phyloP scores from a whole-genome alignment of 2,888 invertebrate genomes.

The Euphydryas editha region DNA sequence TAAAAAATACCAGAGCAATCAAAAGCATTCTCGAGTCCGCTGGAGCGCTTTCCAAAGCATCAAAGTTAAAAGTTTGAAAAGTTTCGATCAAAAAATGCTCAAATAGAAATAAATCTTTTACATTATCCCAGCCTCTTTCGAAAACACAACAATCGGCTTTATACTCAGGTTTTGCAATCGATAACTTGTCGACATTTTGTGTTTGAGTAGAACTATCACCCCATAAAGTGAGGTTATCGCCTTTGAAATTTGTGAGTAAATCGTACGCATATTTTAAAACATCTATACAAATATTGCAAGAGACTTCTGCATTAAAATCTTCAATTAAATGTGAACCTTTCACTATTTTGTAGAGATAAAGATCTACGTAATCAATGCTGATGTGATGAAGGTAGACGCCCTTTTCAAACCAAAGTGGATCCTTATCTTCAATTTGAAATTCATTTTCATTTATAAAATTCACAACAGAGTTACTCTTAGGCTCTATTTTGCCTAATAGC shows the following conservation, averaged over 20 bases:
- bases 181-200: slow-evolving; percentile 6
- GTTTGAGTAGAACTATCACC: neutral
- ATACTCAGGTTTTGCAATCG: slow-evolving; percentile 47
- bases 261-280: slow-evolving; percentile 56
- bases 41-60: slow-evolving; percentile 42
- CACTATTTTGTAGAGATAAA: slow-evolving; percentile 37
- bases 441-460: slow-evolving; percentile 33
- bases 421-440: slow-evolving; percentile 34
- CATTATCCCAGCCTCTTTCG: slow-evolving; percentile 54
- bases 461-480: slow-evolving; percentile 6
- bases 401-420: slow-evolving; percentile 51
- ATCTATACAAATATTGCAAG: slow-evolving; percentile 48
- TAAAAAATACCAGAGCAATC: slow-evolving; percentile 51
- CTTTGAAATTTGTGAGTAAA: slow-evolving; percentile 51
- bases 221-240: slow-evolving; percentile 16
- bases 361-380: slow-evolving; percentile 41
- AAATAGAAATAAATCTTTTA: slow-evolving; percentile 43
- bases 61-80: slow-evolving; percentile 33
- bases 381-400: slow-evolving; percentile 45
- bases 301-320: slow-evolving; percentile 43
- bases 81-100: slow-evolving; percentile 45
- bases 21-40: slow-evolving; percentile 49
- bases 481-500: neutral
- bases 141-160: slow-evolving; percentile 47
- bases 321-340: slow-evolving; percentile 39